A percentile compares a stretch with the other conserved stretches of the same genome.
Evolutionary conservation across 2,797 vertebrate genomes (phyloP).

Genomic region (Sebastes vulpes): DNA sequence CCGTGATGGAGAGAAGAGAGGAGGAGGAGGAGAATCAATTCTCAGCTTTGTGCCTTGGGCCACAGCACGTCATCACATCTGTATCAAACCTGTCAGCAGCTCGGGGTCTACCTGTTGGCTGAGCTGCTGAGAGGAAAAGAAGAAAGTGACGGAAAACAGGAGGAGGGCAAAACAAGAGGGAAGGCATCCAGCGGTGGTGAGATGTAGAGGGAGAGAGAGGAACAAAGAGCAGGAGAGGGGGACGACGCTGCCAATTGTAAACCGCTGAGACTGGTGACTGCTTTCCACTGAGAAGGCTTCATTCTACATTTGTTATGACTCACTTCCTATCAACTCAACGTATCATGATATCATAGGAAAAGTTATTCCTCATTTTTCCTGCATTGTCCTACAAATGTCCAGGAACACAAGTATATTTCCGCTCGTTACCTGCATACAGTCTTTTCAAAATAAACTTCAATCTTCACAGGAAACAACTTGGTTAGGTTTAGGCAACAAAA

Average conservation of each 20-base stretch:
- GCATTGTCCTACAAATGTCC: fast-evolving
- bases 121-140: constrained; percentile 19
- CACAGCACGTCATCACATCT: constrained; percentile 48
- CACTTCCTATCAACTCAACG: neutral
- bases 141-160: constrained; percentile 12
- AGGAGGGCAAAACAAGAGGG: neutral
- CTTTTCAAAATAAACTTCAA: no score
- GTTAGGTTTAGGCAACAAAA: no score
- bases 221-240: constrained; percentile 13
- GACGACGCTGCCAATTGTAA: neutral
- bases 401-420: no score
- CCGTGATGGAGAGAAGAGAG: neutral
- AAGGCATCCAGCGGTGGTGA: neutral
- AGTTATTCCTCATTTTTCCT: no score
- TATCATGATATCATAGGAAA: no score
- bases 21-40: constrained; percentile 25
- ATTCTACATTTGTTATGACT: neutral
- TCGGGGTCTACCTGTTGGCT: constrained; percentile 44
- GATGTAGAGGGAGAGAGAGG: neutral
- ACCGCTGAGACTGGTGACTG: neutral
- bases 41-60: constrained; percentile 41
- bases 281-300: neutral
- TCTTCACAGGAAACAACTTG: no score
- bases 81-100: constrained; percentile 60
- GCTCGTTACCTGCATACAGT: no score